Conservation (phyloP, 1,140 invertebrate species). For the Eufriesea mexicana region DNA sequence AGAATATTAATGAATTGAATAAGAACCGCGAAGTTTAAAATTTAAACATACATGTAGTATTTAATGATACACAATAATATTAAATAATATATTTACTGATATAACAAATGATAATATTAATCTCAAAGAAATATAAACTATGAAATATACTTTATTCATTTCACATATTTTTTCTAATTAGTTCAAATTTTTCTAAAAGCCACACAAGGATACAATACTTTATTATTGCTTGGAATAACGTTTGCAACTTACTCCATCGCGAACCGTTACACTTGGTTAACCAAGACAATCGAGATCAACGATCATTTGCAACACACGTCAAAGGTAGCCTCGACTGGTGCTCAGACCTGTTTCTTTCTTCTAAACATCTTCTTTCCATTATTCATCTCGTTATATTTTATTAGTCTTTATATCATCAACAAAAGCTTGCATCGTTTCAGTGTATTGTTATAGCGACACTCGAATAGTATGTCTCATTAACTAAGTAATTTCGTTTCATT, state of each 20-base stretch:
- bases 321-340: constrained; percentile 34
- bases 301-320: constrained; percentile 45
- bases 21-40: background rate
- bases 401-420: background rate
- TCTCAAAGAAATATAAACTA: background rate
- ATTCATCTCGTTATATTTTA: background rate
- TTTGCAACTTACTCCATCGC: constrained; percentile 5
- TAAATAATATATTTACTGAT: background rate
- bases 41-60: background rate
- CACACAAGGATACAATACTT: background rate
- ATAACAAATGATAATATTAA: background rate
- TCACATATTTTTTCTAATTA: background rate
- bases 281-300: constrained; percentile 69
- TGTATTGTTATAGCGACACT: too few species aligned
- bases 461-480: background rate
- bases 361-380: background rate
- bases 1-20: background rate
- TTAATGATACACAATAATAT: background rate
- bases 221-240: background rate
- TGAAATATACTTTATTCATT: background rate
- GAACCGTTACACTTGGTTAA: constrained; percentile 62
- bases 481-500: background rate
- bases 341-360: constrained; percentile 12
- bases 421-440: background rate
- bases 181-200: background rate